Percentiles rank a stretch among this genome's conserved stretches.
Conservation (phyloP, 2,888 invertebrate genomes). For the Chymomyza procnemis region DNA sequence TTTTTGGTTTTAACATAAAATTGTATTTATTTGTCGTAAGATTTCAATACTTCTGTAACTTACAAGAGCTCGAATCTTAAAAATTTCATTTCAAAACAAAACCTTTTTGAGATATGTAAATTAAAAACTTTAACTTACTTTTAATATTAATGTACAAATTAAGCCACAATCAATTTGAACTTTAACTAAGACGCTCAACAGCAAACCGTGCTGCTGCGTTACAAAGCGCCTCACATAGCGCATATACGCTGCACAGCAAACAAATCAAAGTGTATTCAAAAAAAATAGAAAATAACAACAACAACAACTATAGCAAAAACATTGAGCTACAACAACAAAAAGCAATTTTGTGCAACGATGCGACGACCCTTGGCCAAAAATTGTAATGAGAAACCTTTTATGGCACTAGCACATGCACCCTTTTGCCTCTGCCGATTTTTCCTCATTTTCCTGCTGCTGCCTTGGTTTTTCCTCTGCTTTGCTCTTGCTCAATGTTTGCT, state of each 20-base stretch:
- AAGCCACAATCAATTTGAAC: too few species aligned
- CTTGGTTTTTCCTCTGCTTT: constrained; percentile 5
- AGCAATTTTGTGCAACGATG: constrained; percentile 70
- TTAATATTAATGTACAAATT: too few species aligned
- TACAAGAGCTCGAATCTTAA: too few species aligned
- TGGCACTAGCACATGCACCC: constrained; percentile 66
- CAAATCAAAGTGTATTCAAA: background rate
- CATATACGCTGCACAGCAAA: background rate
- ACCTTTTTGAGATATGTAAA: too few species aligned
- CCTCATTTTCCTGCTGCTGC: constrained; percentile 9
- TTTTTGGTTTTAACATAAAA: too few species aligned
- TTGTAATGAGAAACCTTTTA: constrained; percentile 70
- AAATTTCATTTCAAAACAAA: too few species aligned
- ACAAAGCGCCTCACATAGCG: background rate
- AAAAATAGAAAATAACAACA: background rate
- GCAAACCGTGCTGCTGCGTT: too few species aligned
- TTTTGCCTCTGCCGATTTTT: constrained; percentile 30
- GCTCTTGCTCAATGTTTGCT: constrained; percentile 8
- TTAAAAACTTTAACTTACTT: too few species aligned
- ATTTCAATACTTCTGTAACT: too few species aligned
- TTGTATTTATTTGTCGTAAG: too few species aligned
- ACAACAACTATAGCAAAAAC: background rate
- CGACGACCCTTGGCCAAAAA: constrained; percentile 66
- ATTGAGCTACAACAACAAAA: constrained; percentile 26
- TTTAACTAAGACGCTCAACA: too few species aligned